Evolutionary conservation across 2,797 vertebrate species (phyloP).

Genomic region (Esox masquinongy): DNA sequence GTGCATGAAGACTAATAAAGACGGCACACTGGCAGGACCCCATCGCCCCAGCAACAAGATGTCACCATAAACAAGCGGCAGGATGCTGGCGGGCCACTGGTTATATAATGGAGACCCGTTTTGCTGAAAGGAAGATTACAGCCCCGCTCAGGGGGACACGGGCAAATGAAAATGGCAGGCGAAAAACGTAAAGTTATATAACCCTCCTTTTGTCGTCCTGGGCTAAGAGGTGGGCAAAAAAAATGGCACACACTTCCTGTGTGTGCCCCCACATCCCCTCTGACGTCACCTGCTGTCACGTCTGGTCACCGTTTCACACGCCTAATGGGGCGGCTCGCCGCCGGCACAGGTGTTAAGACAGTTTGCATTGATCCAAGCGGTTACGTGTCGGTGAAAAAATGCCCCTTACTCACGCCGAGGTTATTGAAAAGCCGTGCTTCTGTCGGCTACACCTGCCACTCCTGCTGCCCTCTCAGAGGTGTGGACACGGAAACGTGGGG

Average conservation of each 20-base stretch:
- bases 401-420: slow-evolving; percentile 20
- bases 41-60: slow-evolving; percentile 69
- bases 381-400: slow-evolving; percentile 29
- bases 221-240: slow-evolving; percentile 25
- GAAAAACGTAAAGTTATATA: slow-evolving; percentile 42
- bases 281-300: slow-evolving; percentile 8
- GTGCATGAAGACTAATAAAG: slow-evolving; percentile 72
- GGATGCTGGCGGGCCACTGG: slow-evolving; percentile 72
- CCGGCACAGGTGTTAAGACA: slow-evolving; percentile 13
- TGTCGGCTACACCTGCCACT: slow-evolving; percentile 39
- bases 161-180: slow-evolving; percentile 37
- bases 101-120: slow-evolving; percentile 72
- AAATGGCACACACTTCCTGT: neutral
- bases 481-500: slow-evolving; percentile 43
- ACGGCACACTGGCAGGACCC: slow-evolving; percentile 65
- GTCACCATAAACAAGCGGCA: slow-evolving; percentile 77
- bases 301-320: slow-evolving; percentile 4
- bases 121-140: slow-evolving; percentile 51
- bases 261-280: slow-evolving; percentile 7
- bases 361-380: slow-evolving; percentile 18
- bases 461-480: slow-evolving; percentile 48
- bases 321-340: slow-evolving; percentile 19
- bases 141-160: slow-evolving; percentile 41
- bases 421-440: slow-evolving; percentile 38
- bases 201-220: slow-evolving; percentile 31